Evolutionary conservation across 2,888 invertebrate genomes (phyloP), one percentile per base, ranked within the genome.

Genomic region (Neoaliturus tenellus): DNA sequence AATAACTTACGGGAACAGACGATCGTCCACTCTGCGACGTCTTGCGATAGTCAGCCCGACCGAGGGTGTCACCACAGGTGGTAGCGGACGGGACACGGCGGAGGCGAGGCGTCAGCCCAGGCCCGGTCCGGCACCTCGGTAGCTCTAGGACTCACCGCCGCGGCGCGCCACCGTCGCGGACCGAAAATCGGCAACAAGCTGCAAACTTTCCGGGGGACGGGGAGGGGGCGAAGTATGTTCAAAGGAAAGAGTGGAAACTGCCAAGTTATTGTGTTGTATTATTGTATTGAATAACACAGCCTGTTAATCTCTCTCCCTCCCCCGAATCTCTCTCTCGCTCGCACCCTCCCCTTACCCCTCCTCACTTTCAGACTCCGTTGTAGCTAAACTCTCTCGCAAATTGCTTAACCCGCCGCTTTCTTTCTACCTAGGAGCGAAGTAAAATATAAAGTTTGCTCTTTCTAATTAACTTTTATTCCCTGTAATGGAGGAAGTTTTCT

Each of bases 401-500:
- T 78, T 78, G 78, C 78, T 78, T 78, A 78, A 78, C 78, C 55
- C 55, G 55, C 78, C 35, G 78, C 55, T 78, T 55, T 78, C 78
- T 78, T 78, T 78, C 44, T 44, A 35, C 75, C 39, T 75, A 41
- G 35, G 41, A 71, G 35, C 78, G 35, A 78, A 55, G 55, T 51
- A 78, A 55, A 78, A 78, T 35, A 55, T 78, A 55, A 78, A 78
- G 78, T 55, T 78, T 35, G 55, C 78, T 28, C 78, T 78, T 78
- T 78, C 78, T 78, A 78, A 78, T 78, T 78, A 78, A 78, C 78
- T 78, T 78, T 78, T 78, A 78, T 78, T 78, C 78, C 35, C 78
- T 35, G 51, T 78, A 78, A 78, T 48, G 48, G 78, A 48, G 55
- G 33, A 78, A 78, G 28, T 78, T 78, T 31, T 31, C 75, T 31